A percentile compares a stretch with the other conserved stretches of the same genome.
Evolutionary conservation across 64 coral and sea anemone species (phyloP).

Genomic region (Actinia tenebrosa): DNA sequence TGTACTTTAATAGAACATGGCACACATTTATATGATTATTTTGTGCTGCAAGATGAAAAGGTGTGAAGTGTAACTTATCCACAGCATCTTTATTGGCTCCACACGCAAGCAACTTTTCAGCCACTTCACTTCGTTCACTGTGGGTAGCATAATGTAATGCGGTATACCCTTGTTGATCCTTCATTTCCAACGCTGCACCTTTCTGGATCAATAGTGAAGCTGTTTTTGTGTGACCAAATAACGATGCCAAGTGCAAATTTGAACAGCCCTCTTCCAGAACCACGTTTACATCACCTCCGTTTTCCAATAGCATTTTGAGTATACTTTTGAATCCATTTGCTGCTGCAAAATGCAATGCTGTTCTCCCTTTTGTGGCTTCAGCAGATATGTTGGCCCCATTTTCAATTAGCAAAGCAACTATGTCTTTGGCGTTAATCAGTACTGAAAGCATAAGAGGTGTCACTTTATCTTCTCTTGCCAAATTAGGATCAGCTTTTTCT

Average conservation of each 20-base stretch:
- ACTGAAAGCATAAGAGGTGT: slow-evolving; percentile 58
- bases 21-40: slow-evolving; percentile 33
- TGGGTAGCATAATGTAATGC: slow-evolving; percentile 52
- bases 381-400: slow-evolving; percentile 40
- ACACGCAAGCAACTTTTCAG: slow-evolving; percentile 26
- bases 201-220: slow-evolving; percentile 33
- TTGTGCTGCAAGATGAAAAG: slow-evolving; percentile 62
- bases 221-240: slow-evolving; percentile 45
- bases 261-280: slow-evolving; percentile 47
- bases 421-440: slow-evolving; percentile 32
- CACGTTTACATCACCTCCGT: slow-evolving; percentile 11
- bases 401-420: slow-evolving; percentile 31
- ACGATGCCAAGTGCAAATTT: slow-evolving; percentile 53
- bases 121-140: slow-evolving; percentile 19
- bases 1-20: slow-evolving; percentile 31
- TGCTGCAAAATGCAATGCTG: slow-evolving; percentile 76
- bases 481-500: slow-evolving; percentile 58
- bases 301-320: slow-evolving; percentile 36
- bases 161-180: slow-evolving; percentile 45
- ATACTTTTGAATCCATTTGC: slow-evolving; percentile 36
- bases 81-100: slow-evolving; percentile 38
- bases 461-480: slow-evolving; percentile 26
- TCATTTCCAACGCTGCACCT: slow-evolving; percentile 35
- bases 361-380: slow-evolving; percentile 12
- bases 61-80: slow-evolving; percentile 44